phyloP scores from a whole-genome alignment of 2,797 vertebrate genomes.

The Chrosomus eos region DNA sequence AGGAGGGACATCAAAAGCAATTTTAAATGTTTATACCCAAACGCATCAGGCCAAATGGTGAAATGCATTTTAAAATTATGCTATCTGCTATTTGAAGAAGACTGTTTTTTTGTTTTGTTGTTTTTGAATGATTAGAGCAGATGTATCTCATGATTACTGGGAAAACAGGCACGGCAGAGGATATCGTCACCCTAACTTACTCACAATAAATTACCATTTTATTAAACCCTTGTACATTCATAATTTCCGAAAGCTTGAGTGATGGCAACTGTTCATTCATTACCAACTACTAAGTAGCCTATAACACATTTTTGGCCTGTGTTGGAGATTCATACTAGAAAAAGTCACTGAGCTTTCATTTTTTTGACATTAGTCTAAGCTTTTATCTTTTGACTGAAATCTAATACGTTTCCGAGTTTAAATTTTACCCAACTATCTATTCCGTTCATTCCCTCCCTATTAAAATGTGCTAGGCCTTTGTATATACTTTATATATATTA shows the following conservation, averaged over 20 bases:
- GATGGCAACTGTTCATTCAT: background rate
- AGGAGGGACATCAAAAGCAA: constrained; percentile 3
- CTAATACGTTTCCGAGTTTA: background rate
- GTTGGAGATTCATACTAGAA: background rate
- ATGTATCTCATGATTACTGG: background rate
- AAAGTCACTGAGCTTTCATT: background rate
- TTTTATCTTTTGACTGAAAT: background rate
- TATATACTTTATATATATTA: background rate
- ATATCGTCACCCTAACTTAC: background rate
- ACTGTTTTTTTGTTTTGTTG: background rate
- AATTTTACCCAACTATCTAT: background rate
- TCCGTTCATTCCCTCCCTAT: background rate
- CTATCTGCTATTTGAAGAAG: background rate
- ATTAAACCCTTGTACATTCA: background rate
- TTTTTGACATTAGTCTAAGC: background rate
- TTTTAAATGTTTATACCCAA: constrained; percentile 5
- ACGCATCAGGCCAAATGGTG: constrained; percentile 8
- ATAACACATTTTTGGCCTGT: background rate
- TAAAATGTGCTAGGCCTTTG: background rate
- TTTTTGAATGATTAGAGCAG: background rate
- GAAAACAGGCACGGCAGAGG: background rate
- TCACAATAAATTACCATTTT: background rate
- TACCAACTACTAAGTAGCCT: background rate
- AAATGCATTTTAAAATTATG: background rate
- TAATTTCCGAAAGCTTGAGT: background rate